Base-by-base conservation (phyloP, 2,888 invertebrate genomes). In the Cosmia pyralina region DNA sequence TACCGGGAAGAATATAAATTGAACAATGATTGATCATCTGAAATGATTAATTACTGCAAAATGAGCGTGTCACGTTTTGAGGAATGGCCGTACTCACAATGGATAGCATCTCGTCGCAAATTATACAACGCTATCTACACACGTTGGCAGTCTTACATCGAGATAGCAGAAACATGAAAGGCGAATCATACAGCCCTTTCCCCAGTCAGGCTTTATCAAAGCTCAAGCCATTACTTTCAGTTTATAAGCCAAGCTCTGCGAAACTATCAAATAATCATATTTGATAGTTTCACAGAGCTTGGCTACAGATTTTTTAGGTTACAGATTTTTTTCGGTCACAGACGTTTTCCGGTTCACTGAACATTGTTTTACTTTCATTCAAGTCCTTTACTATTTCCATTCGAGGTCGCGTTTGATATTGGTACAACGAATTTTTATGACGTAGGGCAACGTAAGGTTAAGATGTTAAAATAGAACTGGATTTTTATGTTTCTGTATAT, bases 341-440 rank as follows among this genome's bases (percentile, higher is more conserved):
- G 68, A 69, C 68, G 69, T 79, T 83, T 81, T 83, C 83, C 75
- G 75, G 77, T 76, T 83, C 77, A 85, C 60, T 83, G 85, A 86
- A 85, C 68, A 79, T 69, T 70, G 69, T 75, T 83, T 75, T 71
- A 81, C 76, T 76, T 85, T 77, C 70, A 83, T 81, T 81, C 74
- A 79, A 67, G 62, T 69, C 74, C 57, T 71, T 71, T 77, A 78
- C 78, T 76, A 77, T 84, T 77, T 75, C 65, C 66, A 79, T 74
- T 70, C 71, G 71, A 63, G 58, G 57, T 73, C 62, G 57, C 41
- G 55, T 68, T 67, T 79, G 67, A 77, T 82, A 82, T 70, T 76
- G 58, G 67, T 68, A 72, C 50, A 46, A 69, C 60, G 78, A 64
- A 15, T 82, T 77, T 68, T 55, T 77, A 66, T 62, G 78, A 77